Percentiles rank a stretch among this genome's conserved stretches.
These are phyloP conservation scores for Tachystola acroxantha DNA, from an alignment of 2,888 invertebrate genomes.

Conservation along the genomic window DNA sequence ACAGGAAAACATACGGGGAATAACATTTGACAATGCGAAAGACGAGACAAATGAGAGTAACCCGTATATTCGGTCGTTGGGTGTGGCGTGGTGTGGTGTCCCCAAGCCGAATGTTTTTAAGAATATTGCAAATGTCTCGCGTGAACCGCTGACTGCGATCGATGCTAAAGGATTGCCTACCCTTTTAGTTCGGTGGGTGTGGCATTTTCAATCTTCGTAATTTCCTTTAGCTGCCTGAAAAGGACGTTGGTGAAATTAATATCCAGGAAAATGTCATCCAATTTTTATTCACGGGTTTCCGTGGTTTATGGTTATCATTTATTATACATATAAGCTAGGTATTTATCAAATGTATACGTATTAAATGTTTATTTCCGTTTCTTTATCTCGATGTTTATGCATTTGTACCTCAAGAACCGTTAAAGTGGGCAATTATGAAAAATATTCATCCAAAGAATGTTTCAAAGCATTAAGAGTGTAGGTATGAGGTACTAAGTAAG, in stretches of 20 bases:
- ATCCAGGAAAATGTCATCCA: background rate
- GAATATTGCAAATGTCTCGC: slow-evolving; percentile 61
- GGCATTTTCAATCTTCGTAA: slow-evolving; percentile 30
- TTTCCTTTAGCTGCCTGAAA: slow-evolving; percentile 26
- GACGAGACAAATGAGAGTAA: slow-evolving; percentile 1
- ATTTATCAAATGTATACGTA: too few relatives aligned
- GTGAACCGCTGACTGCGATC: slow-evolving; percentile 50
- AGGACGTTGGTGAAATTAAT: slow-evolving; percentile 12
- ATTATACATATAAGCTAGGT: too few relatives aligned
- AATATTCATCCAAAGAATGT: too few relatives aligned
- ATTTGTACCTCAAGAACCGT: too few relatives aligned
- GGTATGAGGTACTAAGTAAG: too few relatives aligned
- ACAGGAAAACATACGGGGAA: slow-evolving; percentile 13
- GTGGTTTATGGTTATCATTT: too few relatives aligned
- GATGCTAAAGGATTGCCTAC: slow-evolving; percentile 56
- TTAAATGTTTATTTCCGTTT: too few relatives aligned
- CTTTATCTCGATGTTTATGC: too few relatives aligned
- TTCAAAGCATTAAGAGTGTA: too few relatives aligned
- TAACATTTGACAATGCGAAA: too few relatives aligned
- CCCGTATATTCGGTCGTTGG: slow-evolving; percentile 18
- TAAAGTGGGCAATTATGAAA: too few relatives aligned
- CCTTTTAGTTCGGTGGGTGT: slow-evolving; percentile 38
- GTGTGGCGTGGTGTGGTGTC: slow-evolving; percentile 25
- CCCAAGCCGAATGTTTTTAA: slow-evolving; percentile 54
- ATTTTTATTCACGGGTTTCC: too few relatives aligned